Conservation (phyloP, 23 tunicate species). For the Trididemnum nubilum region DNA sequence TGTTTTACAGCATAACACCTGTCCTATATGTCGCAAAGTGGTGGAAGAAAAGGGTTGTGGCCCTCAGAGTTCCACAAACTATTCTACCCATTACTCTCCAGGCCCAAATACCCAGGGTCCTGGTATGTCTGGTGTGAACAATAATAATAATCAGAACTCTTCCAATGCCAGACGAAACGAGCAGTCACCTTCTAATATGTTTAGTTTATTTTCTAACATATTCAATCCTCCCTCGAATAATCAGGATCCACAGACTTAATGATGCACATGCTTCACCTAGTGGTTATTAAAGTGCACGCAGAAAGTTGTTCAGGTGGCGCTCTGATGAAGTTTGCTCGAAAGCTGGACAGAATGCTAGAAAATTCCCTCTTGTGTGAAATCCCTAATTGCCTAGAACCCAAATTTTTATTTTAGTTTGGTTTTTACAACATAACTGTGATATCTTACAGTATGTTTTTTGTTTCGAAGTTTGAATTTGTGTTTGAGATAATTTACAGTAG, state of each 20-base stretch:
- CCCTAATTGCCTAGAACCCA: too few relatives aligned
- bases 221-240: neutral
- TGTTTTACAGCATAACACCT: constrained; percentile 68
- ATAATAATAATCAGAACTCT: too few relatives aligned
- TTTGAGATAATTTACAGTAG: too few relatives aligned
- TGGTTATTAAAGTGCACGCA: neutral
- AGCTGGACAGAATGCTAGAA: too few relatives aligned
- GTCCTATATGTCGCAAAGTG: constrained; percentile 69
- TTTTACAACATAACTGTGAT: too few relatives aligned
- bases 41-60: constrained; percentile 36
- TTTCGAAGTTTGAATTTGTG: too few relatives aligned
- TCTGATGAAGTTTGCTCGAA: too few relatives aligned
- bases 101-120: neutral
- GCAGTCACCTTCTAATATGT: neutral
- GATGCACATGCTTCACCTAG: neutral
- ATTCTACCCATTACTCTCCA: neutral
- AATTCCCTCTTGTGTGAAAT: too few relatives aligned
- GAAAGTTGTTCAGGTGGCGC: neutral
- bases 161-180: neutral
- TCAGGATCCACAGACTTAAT: neutral
- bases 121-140: neutral
- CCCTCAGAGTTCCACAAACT: neutral
- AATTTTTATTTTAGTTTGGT: too few relatives aligned
- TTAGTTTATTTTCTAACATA: constrained; percentile 7
- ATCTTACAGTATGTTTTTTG: too few relatives aligned